A percentile compares a stretch with the other conserved stretches of the same genome.
Evolutionary conservation across 1,140 invertebrate species (phyloP).

Genomic region (Drosophila hydei): DNA sequence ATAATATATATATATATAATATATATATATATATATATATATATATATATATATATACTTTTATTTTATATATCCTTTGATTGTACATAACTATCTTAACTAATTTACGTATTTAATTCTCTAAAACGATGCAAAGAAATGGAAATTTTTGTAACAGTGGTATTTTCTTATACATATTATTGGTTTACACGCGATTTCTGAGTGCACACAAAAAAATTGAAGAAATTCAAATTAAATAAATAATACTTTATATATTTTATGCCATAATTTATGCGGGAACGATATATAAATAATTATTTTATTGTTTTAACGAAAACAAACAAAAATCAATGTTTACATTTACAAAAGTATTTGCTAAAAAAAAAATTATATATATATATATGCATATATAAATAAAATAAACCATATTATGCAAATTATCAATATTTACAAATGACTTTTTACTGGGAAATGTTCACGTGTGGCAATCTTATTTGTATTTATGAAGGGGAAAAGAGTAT

Average conservation of each 20-base stretch:
- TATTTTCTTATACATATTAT: slow-evolving; percentile 67
- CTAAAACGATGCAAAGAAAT: slow-evolving; percentile 24
- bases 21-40: slow-evolving; percentile 33
- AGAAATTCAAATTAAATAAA: slow-evolving; percentile 32
- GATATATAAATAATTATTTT: slow-evolving; percentile 67
- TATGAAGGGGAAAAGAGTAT: too few relatives aligned
- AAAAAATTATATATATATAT: slow-evolving; percentile 55
- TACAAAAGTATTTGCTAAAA: slow-evolving; percentile 76
- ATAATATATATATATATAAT: slow-evolving; percentile 41
- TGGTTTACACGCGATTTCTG: slow-evolving; percentile 42
- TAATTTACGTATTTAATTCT: slow-evolving; percentile 73
- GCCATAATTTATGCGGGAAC: slow-evolving; percentile 78
- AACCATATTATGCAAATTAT: slow-evolving; percentile 42
- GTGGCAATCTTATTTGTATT: too few relatives aligned
- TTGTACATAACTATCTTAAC: slow-evolving; percentile 74
- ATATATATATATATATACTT: slow-evolving; percentile 34
- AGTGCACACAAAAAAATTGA: slow-evolving; percentile 30
- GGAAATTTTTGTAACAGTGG: slow-evolving; percentile 28
- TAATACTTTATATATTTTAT: slow-evolving; percentile 63
- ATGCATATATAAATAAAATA: slow-evolving; percentile 36
- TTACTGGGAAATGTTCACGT: too few relatives aligned
- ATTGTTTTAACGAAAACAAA: slow-evolving; percentile 66
- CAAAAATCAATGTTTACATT: slow-evolving; percentile 70
- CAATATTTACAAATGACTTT: slow-evolving; percentile 15
- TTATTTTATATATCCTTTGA: slow-evolving; percentile 47